Percentiles rank a stretch among this genome's conserved stretches.
Evolutionary conservation across 2,113 vertebrate genomes (phyloP).

Genomic region (Pedionomus torquatus): DNA sequence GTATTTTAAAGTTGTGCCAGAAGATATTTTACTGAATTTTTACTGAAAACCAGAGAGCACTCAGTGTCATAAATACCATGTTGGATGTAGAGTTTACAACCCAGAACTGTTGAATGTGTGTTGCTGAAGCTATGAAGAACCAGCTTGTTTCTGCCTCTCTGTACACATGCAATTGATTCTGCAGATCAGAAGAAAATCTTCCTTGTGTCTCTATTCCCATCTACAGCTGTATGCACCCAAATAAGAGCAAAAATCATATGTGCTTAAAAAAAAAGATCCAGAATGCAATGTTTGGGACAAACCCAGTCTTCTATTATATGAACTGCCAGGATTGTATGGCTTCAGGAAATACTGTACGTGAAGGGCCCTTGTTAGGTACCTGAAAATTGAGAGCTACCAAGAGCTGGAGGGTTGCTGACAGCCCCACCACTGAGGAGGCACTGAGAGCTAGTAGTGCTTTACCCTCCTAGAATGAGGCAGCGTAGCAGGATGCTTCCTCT

Average conservation of each 20-base stretch:
- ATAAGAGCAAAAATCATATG: background rate
- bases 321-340: background rate
- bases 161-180: background rate
- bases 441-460: background rate
- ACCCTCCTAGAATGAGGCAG: background rate
- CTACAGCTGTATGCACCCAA: background rate
- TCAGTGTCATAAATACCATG: background rate
- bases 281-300: background rate
- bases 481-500: background rate
- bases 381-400: background rate
- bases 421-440: background rate
- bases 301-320: background rate
- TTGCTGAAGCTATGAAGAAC: background rate
- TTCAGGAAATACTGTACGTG: background rate
- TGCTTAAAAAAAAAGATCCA: background rate
- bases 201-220: background rate
- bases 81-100: background rate
- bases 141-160: background rate
- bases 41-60: background rate
- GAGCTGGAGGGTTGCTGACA: background rate
- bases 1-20: background rate
- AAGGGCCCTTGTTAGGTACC: background rate
- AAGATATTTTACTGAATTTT: background rate
- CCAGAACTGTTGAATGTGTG: fast-evolving
- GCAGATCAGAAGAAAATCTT: background rate